Base-by-base conservation (phyloP, 2,797 vertebrate genomes). In the Argya squamiceps region DNA sequence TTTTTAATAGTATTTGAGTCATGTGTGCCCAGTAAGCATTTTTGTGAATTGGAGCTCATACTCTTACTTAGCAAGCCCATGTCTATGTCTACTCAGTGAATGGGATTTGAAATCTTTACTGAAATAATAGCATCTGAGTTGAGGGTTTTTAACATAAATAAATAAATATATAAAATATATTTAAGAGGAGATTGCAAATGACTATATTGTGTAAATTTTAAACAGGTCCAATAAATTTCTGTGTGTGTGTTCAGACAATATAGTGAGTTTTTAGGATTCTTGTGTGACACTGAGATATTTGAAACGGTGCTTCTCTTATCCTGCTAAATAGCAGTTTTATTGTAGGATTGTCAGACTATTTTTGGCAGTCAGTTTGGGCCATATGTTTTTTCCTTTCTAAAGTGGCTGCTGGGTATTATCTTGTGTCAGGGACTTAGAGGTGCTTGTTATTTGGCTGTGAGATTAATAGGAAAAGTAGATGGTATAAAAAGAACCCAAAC, bases 341-440 rank as follows among this genome's bases (percentile, higher is more conserved):
- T 60, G 16, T 34, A 70, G 21, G n/a, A 91, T 76, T 49, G 46
- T 90, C 41, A 63, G 50, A 62, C 44, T 79, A 41, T n/a, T 96
- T 95, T 91, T 92, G 84, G 70, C 74, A 90, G 46, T 52, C 60
- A 79, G 10, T 75, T 91, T 12, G 21, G 36, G 39, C 49, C 84
- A 29, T 59, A 37, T 80, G 64, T 43, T 94, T 89, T 95, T 91
- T 64, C 44, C 50, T 81, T 21, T 41, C 37, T 85, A 70, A 87
- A 89, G 65, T 80, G 74, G 26, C 70, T 89, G 71, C 47, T 77
- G 77, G 30, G 32, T 94, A 9, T 93, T 96, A 89, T 88, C 34
- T 58, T 84, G 32, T 41, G 47, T 89, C 44, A 75, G 53, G n/a
- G 26, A 65, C 55, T 87, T 83, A 37, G n/a, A 82, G 49, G 44